Base-by-base conservation (phyloP, 2,888 invertebrate genomes). In the Sepiola atlantica region DNA sequence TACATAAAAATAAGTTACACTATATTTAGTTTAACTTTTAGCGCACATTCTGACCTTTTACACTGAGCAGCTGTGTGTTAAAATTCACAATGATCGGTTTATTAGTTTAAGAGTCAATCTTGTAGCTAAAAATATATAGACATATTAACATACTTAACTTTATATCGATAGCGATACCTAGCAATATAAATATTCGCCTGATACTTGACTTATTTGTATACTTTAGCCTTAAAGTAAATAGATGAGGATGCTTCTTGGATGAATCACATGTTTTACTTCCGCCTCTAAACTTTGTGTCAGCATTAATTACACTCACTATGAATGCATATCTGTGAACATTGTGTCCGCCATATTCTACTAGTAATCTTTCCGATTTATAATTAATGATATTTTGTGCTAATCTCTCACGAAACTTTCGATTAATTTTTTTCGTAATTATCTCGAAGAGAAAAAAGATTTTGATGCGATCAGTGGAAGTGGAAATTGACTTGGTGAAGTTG, bases 301-400 rank as follows among this genome's bases (percentile, higher is more conserved):
- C 0, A 77, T 77, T 8, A 77, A 77, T 77, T 77, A 21, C 6
- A n/a, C 32, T 77, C 14, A 32, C 77, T 77, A 32, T 77, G n/a
- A 77, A 77, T 77, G n/a, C 77, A 77, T 77, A 77, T 77, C 16
- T 77, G 77, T 77, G n/a, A 32, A 77, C n/a, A n/a, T n/a, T 16
- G 16, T 14, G 77, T 32, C 77, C 32, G n/a, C 28, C 61, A 61
- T 61, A 21, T 61, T 24, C 14, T 32, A 32, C 16, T n/a, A n/a
- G 14, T 77, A 77, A 77, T 77, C 18, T 77, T n/a, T n/a, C 12
- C 32, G 16, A 77, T 77, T 77, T 77, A n/a, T 18, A 77, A 77
- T 77, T 77, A 77, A 77, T 77, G 77, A 77, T 77, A 77, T 77
- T 77, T 77, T 77, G 77, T 77, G n/a, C n/a, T 77, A 77, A 77